Conservation (phyloP, 1,140 invertebrate genomes). For the Riptortus pedestris region DNA sequence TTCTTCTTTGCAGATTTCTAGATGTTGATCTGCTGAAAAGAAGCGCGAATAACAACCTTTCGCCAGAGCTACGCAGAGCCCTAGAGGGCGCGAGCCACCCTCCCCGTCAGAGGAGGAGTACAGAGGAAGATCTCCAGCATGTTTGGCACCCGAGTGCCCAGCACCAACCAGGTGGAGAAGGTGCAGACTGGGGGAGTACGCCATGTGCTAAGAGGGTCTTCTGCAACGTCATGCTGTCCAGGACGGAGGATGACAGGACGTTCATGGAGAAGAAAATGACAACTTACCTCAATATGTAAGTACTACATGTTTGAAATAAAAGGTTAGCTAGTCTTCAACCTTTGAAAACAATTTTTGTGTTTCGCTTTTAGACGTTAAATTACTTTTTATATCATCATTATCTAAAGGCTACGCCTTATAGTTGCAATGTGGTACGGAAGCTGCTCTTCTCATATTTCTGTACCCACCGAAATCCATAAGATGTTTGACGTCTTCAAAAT, state of each 20-base stretch:
- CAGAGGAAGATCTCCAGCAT: conserved; percentile 35
- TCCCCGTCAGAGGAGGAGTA: conserved; percentile 34
- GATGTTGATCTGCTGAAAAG: conserved; percentile 52
- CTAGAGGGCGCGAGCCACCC: conserved; percentile 33
- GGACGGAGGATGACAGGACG: conserved; percentile 50
- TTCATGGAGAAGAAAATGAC: conserved; percentile 71
- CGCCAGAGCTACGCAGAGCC: conserved; percentile 46
- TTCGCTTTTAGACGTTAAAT: too few species aligned
- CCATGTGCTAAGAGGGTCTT: conserved; percentile 64
- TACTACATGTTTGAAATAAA: too few species aligned
- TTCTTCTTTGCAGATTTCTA: conserved; percentile 46
- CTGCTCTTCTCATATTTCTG: too few species aligned
- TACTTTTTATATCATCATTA: too few species aligned
- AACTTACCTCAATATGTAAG: conserved; percentile 56
- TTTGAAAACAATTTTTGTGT: too few species aligned
- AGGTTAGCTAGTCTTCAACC: too few species aligned
- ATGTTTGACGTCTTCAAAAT: too few species aligned
- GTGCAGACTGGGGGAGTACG: conserved; percentile 56
- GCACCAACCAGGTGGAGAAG: conserved; percentile 35
- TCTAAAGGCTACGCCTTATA: too few species aligned
- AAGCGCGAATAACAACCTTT: conserved; percentile 33
- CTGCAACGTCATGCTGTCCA: conserved; percentile 57
- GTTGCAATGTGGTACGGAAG: too few species aligned
- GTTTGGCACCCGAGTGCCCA: conserved; percentile 35
- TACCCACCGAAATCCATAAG: too few species aligned